Percentiles rank a stretch among this genome's conserved stretches.
Evolutionary conservation across 2,113 vertebrate species (phyloP).

Genomic region (Ornithorhynchus anatinus): DNA sequence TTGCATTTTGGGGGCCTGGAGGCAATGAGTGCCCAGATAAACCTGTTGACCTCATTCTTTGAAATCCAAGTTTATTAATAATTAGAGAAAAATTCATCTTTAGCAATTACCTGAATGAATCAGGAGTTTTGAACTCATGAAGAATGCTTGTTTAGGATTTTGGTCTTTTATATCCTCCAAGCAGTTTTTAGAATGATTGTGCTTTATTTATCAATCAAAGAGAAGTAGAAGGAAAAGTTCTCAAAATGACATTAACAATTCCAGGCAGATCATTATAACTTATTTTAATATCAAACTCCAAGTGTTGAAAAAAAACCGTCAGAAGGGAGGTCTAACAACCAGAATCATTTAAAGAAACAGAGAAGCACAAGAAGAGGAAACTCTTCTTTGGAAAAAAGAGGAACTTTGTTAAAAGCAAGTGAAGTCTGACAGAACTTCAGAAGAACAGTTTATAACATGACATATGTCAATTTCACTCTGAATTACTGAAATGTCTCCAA

Average conservation of each 20-base stretch:
- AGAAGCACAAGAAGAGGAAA: background rate
- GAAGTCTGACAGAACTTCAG: constrained; percentile 2
- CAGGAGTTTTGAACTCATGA: background rate
- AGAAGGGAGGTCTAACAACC: constrained; percentile 27
- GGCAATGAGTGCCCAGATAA: too few relatives aligned
- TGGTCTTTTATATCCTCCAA: background rate
- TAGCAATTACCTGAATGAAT: background rate
- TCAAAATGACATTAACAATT: constrained; percentile 18
- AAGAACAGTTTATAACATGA: too few relatives aligned
- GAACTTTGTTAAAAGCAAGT: constrained; percentile 4
- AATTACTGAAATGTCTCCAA: background rate
- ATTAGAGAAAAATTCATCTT: constrained; percentile 7
- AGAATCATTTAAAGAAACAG: constrained; percentile 1
- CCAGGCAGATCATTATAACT: background rate
- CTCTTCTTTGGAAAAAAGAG: background rate
- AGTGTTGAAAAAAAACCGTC: constrained; percentile 5
- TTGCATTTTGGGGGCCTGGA: too few relatives aligned
- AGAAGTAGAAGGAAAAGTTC: background rate
- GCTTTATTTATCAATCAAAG: constrained; percentile 10
- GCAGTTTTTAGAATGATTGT: background rate
- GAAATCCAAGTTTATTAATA: background rate
- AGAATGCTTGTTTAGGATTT: constrained; percentile 5
- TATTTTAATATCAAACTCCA: constrained; percentile 34
- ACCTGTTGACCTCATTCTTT: too few relatives aligned
- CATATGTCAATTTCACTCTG: background rate